Evolutionary conservation across 2,113 vertebrate genomes (phyloP), one percentile per base, ranked within the genome.

Genomic region (Cyanoliseus patagonus): DNA sequence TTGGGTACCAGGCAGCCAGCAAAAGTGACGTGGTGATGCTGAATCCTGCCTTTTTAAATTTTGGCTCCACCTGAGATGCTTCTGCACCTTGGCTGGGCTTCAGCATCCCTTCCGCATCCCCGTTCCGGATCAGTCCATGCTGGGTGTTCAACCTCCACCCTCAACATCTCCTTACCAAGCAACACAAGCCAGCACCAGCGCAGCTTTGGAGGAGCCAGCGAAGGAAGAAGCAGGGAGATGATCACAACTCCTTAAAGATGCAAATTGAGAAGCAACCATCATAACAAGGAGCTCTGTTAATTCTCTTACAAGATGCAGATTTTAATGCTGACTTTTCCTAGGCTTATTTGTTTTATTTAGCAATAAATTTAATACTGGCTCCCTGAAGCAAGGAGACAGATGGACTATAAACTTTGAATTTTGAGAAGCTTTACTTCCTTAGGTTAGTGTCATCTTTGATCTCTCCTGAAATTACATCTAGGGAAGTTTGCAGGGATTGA

Each of bases 181-280:
- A 10, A 0, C 4, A 93, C 90, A 62, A 89, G 46, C 51, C 49
- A 2, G 78, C 78, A 24, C 84, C 84, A 8, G 52, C 88, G 62
- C 23, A 27, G 95, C 73, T 79, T 13, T 24, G 1, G 24, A 7
- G 30, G 46, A 92, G 92, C 68, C 31, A 14, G 7, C 2, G 63
- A 11, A 86, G 95, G 77, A 66, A 86, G 63, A 86, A 95, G 95
- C 83, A 4, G 42, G 64, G 94, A 90, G 70, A 63, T 95, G 97
- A 98, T 98, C 98, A 97, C 98, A 98, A 98, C 97, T 98, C 97
- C 86, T 98, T 98, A 98, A 98, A 97, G 97, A 98, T 98, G 98
- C 98, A 98, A 98, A 98, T 98, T 98, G 98, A 98, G 98, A 98
- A 87, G 97, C 97, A 98, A 94, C 97, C 97, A 97, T 97, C 97